Conservation (phyloP, 2,797 vertebrate species). For the Capromys pilorides region DNA sequence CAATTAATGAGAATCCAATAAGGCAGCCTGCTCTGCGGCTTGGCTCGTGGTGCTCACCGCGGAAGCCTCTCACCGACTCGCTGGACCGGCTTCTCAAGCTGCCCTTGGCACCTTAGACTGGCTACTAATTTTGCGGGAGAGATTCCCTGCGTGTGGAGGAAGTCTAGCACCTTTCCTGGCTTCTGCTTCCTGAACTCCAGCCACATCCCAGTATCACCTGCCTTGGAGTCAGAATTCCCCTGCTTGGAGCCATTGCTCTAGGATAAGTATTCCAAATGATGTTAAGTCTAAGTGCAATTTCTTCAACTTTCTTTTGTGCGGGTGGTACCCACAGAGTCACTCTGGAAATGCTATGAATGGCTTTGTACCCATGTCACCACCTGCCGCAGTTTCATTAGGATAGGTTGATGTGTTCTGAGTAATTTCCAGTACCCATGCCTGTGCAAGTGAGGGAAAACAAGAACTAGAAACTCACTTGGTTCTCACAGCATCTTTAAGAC, state of each 20-base stretch:
- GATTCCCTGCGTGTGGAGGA: accelerated
- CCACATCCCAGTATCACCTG: neutral
- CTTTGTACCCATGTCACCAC: neutral
- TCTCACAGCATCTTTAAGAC: neutral
- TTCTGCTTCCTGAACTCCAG: neutral
- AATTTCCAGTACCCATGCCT: neutral
- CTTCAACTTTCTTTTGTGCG: neutral
- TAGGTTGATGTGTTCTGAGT: slow-evolving; percentile 46
- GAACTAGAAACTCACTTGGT: neutral
- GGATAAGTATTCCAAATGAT: neutral
- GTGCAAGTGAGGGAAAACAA: neutral
- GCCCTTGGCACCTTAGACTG: neutral
- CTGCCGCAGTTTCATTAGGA: slow-evolving; percentile 40
- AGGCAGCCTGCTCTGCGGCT: neutral
- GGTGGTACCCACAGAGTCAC: neutral
- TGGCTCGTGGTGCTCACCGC: slow-evolving; percentile 15
- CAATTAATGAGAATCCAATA: slow-evolving; percentile 49
- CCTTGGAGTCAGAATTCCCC: neutral
- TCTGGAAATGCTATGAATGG: neutral
- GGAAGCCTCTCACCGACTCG: neutral
- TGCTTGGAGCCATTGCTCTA: neutral
- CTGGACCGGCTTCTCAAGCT: neutral
- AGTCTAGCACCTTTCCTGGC: neutral
- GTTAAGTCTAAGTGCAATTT: neutral
- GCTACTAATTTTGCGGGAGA: neutral